Evolutionary conservation across 2,113 vertebrate species (phyloP).

Genomic region (Seriola quinqueradiata): DNA sequence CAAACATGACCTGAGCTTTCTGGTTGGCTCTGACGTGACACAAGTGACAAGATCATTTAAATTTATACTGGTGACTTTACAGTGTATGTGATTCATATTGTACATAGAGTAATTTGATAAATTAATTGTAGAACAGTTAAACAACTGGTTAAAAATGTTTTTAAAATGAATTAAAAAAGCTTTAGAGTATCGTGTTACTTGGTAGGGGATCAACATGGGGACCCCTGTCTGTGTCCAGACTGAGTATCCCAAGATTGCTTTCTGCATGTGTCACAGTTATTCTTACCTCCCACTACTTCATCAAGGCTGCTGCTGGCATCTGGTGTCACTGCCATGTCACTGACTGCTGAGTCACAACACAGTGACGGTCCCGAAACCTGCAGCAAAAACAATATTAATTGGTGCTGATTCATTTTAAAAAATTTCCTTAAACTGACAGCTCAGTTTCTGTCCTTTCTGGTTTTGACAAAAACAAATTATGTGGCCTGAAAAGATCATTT

Average conservation of each 20-base stretch:
- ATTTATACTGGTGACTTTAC: not conserved
- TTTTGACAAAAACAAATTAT: not conserved
- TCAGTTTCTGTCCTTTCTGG: not conserved
- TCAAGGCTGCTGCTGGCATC: slow-evolving; percentile 44
- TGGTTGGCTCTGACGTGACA: not conserved
- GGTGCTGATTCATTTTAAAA: slow-evolving; percentile 23
- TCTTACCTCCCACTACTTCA: slow-evolving; percentile 67
- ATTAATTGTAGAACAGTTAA: too few relatives aligned
- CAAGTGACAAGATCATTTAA: not conserved
- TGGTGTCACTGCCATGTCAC: slow-evolving; percentile 64
- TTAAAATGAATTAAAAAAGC: not conserved
- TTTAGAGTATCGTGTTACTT: not conserved
- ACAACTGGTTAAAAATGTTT: not conserved
- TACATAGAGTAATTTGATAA: not conserved
- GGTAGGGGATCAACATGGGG: slow-evolving; percentile 29
- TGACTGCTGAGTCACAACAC: slow-evolving; percentile 75
- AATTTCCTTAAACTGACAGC: too few relatives aligned
- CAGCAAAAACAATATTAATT: slow-evolving; percentile 27
- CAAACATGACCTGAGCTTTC: not conserved
- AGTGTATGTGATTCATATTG: not conserved
- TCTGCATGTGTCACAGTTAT: slow-evolving; percentile 74
- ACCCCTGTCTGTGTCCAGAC: slow-evolving; percentile 38
- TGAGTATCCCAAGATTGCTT: slow-evolving; percentile 55
- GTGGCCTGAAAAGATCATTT: not conserved
- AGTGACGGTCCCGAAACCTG: slow-evolving; percentile 15